These are phyloP conservation scores for Phaethornis superciliosus DNA, from an alignment of 2,113 vertebrate species.

Conservation along the genomic window DNA sequence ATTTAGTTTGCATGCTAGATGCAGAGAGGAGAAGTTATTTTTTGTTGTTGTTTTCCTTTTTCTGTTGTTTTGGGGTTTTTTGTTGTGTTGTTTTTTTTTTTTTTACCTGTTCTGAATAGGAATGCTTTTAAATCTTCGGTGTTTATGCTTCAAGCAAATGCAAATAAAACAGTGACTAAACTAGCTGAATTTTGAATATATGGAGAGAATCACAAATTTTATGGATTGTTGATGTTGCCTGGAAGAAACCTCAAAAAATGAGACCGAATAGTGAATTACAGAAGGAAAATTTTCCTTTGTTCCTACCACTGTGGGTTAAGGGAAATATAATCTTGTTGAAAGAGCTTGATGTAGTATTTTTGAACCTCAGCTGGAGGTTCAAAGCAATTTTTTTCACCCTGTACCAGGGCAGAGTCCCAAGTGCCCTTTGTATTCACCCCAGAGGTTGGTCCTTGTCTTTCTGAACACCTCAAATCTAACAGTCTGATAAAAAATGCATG, in stretches of 20 bases:
- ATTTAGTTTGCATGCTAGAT: background rate
- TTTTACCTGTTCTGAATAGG: background rate
- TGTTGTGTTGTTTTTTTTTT: too few relatives aligned
- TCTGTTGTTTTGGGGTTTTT: too few relatives aligned
- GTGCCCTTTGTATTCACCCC: background rate
- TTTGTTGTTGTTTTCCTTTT: background rate
- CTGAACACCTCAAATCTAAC: background rate
- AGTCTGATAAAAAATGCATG: background rate
- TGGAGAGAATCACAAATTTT: conserved; percentile 17
- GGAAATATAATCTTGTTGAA: background rate
- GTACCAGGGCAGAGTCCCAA: background rate
- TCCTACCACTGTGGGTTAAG: background rate
- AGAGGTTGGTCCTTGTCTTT: background rate
- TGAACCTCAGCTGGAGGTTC: background rate
- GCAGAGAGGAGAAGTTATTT: background rate
- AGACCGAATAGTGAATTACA: background rate
- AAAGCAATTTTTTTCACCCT: background rate
- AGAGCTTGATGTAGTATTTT: background rate
- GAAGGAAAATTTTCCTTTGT: background rate
- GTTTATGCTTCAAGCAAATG: conserved; percentile 64
- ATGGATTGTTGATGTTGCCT: background rate
- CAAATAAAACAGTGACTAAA: conserved; percentile 44
- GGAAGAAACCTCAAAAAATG: background rate
- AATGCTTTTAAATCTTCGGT: conserved; percentile 37
- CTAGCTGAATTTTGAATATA: background rate